Evolutionary conservation across 2,113 vertebrate species (phyloP).

Genomic region (Rhynchomys soricoides): DNA sequence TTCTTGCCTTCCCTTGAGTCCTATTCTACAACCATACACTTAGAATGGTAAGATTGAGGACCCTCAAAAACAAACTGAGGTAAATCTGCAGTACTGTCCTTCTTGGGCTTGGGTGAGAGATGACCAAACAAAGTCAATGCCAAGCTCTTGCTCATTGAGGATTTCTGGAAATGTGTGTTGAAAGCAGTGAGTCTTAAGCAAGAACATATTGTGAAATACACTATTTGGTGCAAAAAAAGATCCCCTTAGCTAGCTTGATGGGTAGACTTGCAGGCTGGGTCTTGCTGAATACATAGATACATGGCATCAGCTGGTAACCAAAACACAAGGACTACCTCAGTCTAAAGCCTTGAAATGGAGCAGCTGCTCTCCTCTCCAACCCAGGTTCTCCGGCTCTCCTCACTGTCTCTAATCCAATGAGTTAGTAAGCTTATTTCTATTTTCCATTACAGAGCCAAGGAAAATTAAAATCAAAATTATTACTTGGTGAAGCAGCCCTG

Average conservation of each 20-base stretch:
- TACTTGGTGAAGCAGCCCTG: slow-evolving; percentile 78
- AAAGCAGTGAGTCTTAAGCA: neutral
- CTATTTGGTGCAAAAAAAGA: neutral
- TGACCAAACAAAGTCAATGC: neutral
- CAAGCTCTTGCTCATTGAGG: neutral
- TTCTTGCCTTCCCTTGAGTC: neutral
- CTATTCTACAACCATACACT: neutral
- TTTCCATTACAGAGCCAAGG: slow-evolving; percentile 66
- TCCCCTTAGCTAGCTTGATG: neutral
- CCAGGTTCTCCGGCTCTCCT: neutral
- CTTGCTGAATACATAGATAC: neutral
- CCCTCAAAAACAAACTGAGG: neutral
- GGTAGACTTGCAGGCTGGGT: neutral
- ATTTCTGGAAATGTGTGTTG: neutral
- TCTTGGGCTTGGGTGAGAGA: neutral
- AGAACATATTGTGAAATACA: neutral
- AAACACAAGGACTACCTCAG: neutral
- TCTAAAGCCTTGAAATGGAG: neutral
- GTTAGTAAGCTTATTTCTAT: slow-evolving; percentile 32
- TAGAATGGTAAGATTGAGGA: neutral
- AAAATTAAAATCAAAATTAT: slow-evolving; percentile 75
- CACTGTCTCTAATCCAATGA: neutral
- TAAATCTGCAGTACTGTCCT: neutral
- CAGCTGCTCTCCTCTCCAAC: neutral
- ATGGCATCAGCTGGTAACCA: neutral